Evolutionary conservation across 2,888 invertebrate species (phyloP), one percentile per base, ranked within the genome.

Genomic region (Unio pictorum): DNA sequence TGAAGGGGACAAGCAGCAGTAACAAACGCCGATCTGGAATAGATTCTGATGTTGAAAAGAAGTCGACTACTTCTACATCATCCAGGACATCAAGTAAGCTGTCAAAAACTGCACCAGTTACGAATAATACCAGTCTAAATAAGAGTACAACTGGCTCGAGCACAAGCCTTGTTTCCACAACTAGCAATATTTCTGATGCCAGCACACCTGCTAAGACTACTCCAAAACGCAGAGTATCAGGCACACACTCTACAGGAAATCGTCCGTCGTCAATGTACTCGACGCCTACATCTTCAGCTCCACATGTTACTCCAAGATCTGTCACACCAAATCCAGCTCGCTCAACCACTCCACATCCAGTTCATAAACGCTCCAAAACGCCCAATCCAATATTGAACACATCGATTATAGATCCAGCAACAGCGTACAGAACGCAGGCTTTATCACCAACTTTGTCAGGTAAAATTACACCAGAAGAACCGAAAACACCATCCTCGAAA

Each of bases 1-100:
- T 86, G 86, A 74, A 79, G 59, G 78, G 81, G 28, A 86, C 85
- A n/a, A 72, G 78, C 45, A 83, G 85, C 60, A 80, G 81, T 61
- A 66, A 75, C 23, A 80, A 74, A 55, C 74, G 66, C 26, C 5
- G n/a, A 3, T 18, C 18, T 55, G 56, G 57, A 55, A 61, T 62
- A 7, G 59, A 56, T 28, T n/a, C 69, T 18, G 67, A 64, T 34
- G 7, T 55, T 17, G 69, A 69, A 23, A 60, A 20, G 56, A 26
- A 54, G 26, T 59, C n/a, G 55, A 66, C 20, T 54, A 61, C 72
- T 15, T 60, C 71, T 26, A 66, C 65, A 54, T 26, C 69, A 7
- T 62, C 74, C 45, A 65, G 71, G 26, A 72, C 62, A 34, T 57
- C 72, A n/a, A 66, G 23, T 20, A 68, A 73, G 55, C 70, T 69